Evolutionary conservation across 2,797 vertebrate species (phyloP).

Genomic region (Catostomus latipinnis): DNA sequence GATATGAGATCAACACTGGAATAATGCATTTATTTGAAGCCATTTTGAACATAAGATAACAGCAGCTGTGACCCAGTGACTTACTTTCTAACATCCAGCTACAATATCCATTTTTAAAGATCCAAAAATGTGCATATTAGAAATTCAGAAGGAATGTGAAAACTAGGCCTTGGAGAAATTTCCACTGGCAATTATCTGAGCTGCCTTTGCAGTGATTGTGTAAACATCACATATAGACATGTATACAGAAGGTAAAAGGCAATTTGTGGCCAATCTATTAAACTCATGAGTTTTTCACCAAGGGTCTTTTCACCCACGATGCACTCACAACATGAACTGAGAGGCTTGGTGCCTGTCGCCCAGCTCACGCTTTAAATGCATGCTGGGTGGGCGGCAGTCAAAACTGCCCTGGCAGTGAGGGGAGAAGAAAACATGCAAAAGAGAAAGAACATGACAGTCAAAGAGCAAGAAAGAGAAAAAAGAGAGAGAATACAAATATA

Average conservation of each 20-base stretch:
- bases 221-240: neutral
- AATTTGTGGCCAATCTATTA: constrained; percentile 19
- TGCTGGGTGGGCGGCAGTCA: constrained; percentile 17
- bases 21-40: neutral
- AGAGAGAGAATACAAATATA: neutral
- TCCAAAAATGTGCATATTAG: neutral
- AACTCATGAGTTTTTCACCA: neutral
- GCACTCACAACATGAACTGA: neutral
- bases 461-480: neutral
- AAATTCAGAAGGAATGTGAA: neutral
- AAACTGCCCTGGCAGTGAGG: constrained; percentile 26
- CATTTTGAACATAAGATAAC: neutral
- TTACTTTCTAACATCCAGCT: neutral
- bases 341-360: neutral
- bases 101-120: neutral
- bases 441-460: neutral
- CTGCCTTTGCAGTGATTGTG: neutral
- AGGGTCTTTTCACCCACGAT: constrained; percentile 6
- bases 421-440: neutral
- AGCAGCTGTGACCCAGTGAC: constrained; percentile 1
- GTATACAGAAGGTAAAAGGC: constrained; percentile 18
- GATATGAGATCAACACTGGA: neutral
- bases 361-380: constrained; percentile 1
- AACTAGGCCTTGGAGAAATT: neutral
- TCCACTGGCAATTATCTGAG: neutral